phyloP scores from a whole-genome alignment of 1,140 invertebrate genomes.

The Dendroctonus valens region DNA sequence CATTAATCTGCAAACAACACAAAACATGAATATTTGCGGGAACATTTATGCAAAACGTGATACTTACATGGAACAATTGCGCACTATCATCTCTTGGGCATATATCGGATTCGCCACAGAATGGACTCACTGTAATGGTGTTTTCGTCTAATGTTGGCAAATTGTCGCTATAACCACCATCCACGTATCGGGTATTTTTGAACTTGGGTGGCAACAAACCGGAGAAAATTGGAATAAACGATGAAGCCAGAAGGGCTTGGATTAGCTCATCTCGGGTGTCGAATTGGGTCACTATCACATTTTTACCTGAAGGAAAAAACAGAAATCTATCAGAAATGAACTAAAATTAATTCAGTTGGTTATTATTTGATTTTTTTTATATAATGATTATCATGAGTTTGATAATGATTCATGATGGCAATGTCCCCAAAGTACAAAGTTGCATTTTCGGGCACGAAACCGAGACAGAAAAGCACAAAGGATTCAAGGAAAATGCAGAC shows the following conservation, averaged over 20 bases:
- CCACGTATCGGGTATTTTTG: conserved; percentile 89
- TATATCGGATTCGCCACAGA: conserved; percentile 97
- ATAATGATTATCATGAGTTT: too few species aligned
- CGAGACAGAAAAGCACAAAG: too few species aligned
- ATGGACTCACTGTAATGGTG: conserved; percentile 96
- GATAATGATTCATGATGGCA: too few species aligned
- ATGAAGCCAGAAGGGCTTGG: conserved; percentile 89
- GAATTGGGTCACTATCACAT: conserved; percentile 35
- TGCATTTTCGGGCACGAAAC: too few species aligned
- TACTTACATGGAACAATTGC: conserved; percentile 77
- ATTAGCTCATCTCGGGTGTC: conserved; percentile 78
- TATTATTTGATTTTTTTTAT: too few species aligned
- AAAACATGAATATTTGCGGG: conserved; percentile 5
- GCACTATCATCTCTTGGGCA: conserved; percentile 89
- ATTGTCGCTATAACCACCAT: conserved; percentile 96
- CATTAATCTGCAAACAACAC: conserved; percentile 68
- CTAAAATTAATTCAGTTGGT: too few species aligned
- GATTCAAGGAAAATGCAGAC: too few species aligned
- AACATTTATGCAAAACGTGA: not conserved
- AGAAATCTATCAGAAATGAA: not conserved
- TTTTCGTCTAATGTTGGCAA: conserved; percentile 90
- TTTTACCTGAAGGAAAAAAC: conserved; percentile 23
- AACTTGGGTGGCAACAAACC: conserved; percentile 88
- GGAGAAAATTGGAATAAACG: conserved; percentile 96
- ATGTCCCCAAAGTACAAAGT: too few species aligned